Base-by-base conservation (phyloP, 2,888 invertebrate species). In the Vanessa cardui region DNA sequence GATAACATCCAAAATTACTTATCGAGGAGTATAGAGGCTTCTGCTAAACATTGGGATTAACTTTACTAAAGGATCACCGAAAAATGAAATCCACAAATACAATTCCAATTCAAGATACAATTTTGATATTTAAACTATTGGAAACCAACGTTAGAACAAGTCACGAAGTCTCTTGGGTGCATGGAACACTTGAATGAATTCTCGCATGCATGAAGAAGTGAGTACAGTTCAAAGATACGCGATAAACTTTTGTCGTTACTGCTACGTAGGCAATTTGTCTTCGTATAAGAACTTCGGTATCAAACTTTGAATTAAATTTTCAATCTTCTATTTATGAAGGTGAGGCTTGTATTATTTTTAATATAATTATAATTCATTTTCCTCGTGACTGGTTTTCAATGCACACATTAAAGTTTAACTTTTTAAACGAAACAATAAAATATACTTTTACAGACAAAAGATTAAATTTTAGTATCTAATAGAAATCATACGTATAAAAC, bases 231-330 rank as follows among this genome's bases (percentile, higher is more conserved):
- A 68, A 60, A 26, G 58, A 72, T 65, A 71, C 64, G 69, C 68
- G 67, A 64, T 71, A 71, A 71, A 74, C 60, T 72, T 72, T 63
- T 54, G 62, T 63, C 73, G 62, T 72, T 70, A 68, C 63, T 63
- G 50, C 64, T 66, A 59, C 58, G 58, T 64, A 58, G 65, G 60
- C 63, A 62, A 66, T 71, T 68, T 66, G 50, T 66, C 63, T 63
- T 46, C 50, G 59, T 54, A 61, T 54, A 52, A 58, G 62, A 67
- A 56, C 62, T 68, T 49, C 12, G 62, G 33, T 68, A 64, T 62
- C 64, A 56, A 67, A 67, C 52, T 68, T 46, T 49, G 33, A 68
- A 68, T 68, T 68, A 68, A 68, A 68, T 64, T 68, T 67, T 46
- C 58, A 50, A 56, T 56, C 21, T 58, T 58, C 58, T 12, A 39